A percentile compares a stretch with the other conserved stretches of the same genome.
Evolutionary conservation across 1,140 invertebrate species (phyloP).

Genomic region (Oscheius sp.): DNA sequence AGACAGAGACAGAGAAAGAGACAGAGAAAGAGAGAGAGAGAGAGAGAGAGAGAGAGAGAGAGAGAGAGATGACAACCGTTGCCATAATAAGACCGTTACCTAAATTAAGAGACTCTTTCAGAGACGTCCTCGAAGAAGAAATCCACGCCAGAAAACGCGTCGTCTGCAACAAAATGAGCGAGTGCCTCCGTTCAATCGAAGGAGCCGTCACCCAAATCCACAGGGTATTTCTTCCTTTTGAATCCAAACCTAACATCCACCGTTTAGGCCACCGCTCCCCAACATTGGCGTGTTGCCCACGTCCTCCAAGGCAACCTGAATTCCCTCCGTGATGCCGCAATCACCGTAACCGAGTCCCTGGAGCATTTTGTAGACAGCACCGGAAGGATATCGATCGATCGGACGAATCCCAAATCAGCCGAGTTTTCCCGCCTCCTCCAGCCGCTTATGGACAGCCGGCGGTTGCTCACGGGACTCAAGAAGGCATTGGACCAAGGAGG

Average conservation of each 20-base stretch:
- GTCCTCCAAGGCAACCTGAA: slow-evolving; percentile 17
- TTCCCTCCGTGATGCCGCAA: slow-evolving; percentile 20
- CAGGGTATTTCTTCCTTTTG: slow-evolving; percentile 15
- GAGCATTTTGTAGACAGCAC: slow-evolving; percentile 31
- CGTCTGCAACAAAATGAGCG: slow-evolving; percentile 20
- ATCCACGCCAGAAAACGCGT: neutral
- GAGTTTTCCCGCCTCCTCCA: slow-evolving; percentile 18
- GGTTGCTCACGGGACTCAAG: slow-evolving; percentile 8
- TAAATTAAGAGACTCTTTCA: slow-evolving; percentile 18
- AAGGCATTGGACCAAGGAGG: slow-evolving; percentile 72
- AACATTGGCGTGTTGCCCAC: slow-evolving; percentile 17
- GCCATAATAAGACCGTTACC: neutral
- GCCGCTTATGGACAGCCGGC: neutral
- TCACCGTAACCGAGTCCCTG: slow-evolving; percentile 14
- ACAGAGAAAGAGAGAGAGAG: neutral
- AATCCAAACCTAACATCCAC: neutral
- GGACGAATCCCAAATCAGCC: slow-evolving; percentile 27
- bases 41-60: neutral
- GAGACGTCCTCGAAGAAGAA: slow-evolving; percentile 15
- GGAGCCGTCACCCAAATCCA: slow-evolving; percentile 15
- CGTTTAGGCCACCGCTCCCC: slow-evolving; percentile 21
- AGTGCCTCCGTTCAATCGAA: slow-evolving; percentile 24
- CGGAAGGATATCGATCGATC: slow-evolving; percentile 26
- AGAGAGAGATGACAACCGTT: neutral
- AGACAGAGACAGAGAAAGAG: neutral